Evolutionary conservation across 2,888 invertebrate species (phyloP), one percentile per base, ranked within the genome.

Genomic region (Cyclophora punctaria): DNA sequence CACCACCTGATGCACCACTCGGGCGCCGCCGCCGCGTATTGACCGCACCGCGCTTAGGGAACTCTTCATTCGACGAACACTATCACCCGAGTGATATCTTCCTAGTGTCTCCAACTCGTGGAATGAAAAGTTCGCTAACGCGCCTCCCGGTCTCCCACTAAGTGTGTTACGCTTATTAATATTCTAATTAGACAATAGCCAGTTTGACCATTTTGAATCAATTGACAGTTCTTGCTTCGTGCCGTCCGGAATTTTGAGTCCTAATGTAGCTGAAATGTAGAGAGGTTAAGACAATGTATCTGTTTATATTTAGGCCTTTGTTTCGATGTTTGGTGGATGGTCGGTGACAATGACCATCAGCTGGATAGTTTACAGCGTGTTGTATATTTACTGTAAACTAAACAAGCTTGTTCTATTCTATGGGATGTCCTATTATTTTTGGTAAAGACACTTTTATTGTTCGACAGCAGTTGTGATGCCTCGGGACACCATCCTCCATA

Each of bases 21-120:
- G 35, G 93, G 93, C 5, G 93, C 94, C 44, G 92, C 94, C 52
- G 92, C 94, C 53, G 94, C 94, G 48, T 94, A 94, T 90, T 94
- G 93, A 93, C 90, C 90, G 49, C 86, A 89, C 54, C 88, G 86
- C 87, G 86, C 86, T 86, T 89, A 89, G 86, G 80, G 79, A 76
- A 83, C 86, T 86, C 75, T 85, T 86, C 82, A 86, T 83, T 88
- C 79, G 73, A 80, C 77, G 80, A 60, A 64, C 52, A 54, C 45
- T 7, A 45, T 7, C 40, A 44, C 6, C 41, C 43, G 43, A 48
- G 45, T 47, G 48, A 47, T 48, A 42, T 46, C 20, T 41, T 35
- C 41, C 45, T 42, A 47, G 46, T 51, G 37, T 50, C 41, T 48
- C 37, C 47, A 44, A 48, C 50, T 52, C 50, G 83, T 84, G 77